These are phyloP conservation scores for Albula glossodonta DNA, from an alignment of 2,113 vertebrate genomes.

Conservation along the genomic window DNA sequence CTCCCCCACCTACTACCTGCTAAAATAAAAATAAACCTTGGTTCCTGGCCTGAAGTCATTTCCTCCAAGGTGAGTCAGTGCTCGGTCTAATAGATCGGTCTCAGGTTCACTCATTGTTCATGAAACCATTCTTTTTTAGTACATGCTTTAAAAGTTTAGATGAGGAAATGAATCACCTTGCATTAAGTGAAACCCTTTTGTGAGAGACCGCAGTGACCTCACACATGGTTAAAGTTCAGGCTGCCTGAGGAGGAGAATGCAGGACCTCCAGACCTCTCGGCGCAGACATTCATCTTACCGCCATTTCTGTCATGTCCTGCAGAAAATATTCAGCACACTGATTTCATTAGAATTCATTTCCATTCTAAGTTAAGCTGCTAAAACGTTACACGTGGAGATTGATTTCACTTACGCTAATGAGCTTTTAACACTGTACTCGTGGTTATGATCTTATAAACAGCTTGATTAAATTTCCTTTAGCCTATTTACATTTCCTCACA, in stretches of 20 bases:
- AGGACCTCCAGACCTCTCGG: background rate
- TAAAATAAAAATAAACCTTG: no score
- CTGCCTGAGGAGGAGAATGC: background rate
- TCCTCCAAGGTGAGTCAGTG: no score
- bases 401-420: conserved; percentile 9
- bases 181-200: no score
- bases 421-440: background rate
- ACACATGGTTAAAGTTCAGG: background rate
- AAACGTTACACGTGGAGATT: background rate
- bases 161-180: no score
- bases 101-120: no score
- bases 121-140: no score
- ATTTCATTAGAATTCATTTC: background rate
- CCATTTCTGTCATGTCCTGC: conserved; percentile 7
- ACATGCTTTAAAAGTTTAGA: no score
- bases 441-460: conserved; percentile 10
- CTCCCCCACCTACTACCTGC: no score
- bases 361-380: background rate
- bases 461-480: conserved; percentile 20
- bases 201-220: background rate
- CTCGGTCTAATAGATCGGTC: no score
- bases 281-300: conserved; percentile 2
- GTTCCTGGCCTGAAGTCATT: no score
- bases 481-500: conserved; percentile 12
- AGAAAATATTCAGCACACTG: background rate